These are phyloP conservation scores for Protaetia brevitarsis DNA, from an alignment of 1,140 invertebrate species.

Conservation along the genomic window DNA sequence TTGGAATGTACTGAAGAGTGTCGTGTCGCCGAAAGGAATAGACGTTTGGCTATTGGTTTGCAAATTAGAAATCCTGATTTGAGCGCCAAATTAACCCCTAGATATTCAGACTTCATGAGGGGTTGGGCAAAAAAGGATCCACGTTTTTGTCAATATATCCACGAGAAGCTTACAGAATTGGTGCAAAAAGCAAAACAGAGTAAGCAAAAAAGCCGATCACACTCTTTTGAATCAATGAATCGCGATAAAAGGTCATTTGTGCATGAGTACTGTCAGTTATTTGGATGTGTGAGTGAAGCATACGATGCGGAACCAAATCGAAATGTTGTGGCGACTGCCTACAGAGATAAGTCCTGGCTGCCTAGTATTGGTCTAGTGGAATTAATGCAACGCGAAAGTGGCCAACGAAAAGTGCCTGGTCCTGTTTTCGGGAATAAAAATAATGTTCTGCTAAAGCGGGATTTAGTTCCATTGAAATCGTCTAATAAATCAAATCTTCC, in stretches of 20 bases:
- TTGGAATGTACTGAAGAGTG: conserved; percentile 94
- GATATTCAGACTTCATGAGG: conserved; percentile 85
- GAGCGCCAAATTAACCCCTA: conserved; percentile 71
- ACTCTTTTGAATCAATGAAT: conserved; percentile 92
- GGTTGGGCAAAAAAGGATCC: conserved; percentile 80
- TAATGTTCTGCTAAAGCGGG: neutral
- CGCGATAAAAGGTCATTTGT: conserved; percentile 84
- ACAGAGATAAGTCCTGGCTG: conserved; percentile 67
- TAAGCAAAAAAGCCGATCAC: conserved; percentile 54
- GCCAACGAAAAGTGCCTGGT: conserved; percentile 72
- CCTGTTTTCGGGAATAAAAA: conserved; percentile 43
- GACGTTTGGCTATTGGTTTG: conserved; percentile 80
- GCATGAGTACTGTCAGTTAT: conserved; percentile 92
- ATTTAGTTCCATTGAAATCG: conserved; percentile 10
- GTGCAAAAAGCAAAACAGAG: conserved; percentile 87
- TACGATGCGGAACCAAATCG: conserved; percentile 93
- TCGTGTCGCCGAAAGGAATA: conserved; percentile 79
- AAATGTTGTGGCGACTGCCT: conserved; percentile 90
- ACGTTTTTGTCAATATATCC: conserved; percentile 76
- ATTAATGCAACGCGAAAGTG: conserved; percentile 72
- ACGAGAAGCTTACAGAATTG: conserved; percentile 79
- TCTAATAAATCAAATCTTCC: conserved; percentile 12
- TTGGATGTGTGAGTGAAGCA: conserved; percentile 88
- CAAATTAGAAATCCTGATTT: conserved; percentile 89
- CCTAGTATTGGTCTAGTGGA: conserved; percentile 81